phyloP scores from a whole-genome alignment of 2,888 invertebrate genomes.

The Cerastis leucographa region DNA sequence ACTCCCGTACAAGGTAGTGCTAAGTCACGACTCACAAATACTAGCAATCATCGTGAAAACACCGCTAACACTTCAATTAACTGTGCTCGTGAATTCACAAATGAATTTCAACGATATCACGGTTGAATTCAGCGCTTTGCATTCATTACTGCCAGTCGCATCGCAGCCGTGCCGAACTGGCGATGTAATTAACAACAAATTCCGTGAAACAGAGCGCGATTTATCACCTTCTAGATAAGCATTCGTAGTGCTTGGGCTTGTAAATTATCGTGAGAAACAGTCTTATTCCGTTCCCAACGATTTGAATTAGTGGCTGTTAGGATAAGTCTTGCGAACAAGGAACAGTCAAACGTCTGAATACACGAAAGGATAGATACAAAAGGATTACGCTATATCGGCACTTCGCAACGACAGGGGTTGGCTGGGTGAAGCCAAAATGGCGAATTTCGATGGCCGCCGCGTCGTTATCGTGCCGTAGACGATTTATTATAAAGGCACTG shows the following conservation, averaged over 20 bases:
- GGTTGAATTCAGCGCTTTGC: constrained; percentile 73
- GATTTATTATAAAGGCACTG: constrained; percentile 60
- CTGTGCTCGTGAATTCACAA: constrained; percentile 62
- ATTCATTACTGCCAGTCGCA: constrained; percentile 75
- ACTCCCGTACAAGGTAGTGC: constrained; percentile 51
- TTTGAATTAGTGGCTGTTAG: constrained; percentile 52
- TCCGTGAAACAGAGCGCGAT: constrained; percentile 68
- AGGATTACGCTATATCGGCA: constrained; percentile 64
- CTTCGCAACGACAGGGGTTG: constrained; percentile 45
- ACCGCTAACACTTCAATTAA: constrained; percentile 69
- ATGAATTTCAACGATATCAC: constrained; percentile 74
- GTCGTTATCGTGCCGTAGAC: constrained; percentile 54
- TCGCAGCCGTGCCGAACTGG: constrained; percentile 64
- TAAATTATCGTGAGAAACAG: constrained; percentile 53
- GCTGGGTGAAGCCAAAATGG: constrained; percentile 50
- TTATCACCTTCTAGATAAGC: constrained; percentile 67
- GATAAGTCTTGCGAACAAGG: constrained; percentile 47
- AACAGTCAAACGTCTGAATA: constrained; percentile 46
- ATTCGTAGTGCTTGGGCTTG: constrained; percentile 58
- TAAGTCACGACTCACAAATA: constrained; percentile 50
- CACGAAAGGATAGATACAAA: constrained; percentile 57
- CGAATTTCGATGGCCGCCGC: constrained; percentile 36
- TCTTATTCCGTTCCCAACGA: constrained; percentile 44
- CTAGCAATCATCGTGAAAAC: constrained; percentile 60
- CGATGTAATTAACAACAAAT: constrained; percentile 80